Evolutionary conservation across 1,140 invertebrate genomes (phyloP).

Genomic region (Micrasema minimum): DNA sequence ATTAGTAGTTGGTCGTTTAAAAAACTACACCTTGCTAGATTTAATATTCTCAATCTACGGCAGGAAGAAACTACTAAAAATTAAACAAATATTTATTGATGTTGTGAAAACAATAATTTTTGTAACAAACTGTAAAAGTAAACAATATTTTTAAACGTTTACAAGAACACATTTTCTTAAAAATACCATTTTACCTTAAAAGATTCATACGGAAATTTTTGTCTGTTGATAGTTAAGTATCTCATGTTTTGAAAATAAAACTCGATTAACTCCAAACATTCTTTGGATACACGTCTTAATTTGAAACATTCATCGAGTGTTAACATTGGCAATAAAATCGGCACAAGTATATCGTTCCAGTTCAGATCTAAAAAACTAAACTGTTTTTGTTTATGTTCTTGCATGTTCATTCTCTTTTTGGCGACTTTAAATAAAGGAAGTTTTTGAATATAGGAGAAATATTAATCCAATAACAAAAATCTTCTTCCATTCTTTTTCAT

Average conservation of each 20-base stretch:
- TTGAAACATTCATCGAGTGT: conserved; percentile 67
- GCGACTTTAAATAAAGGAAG: no score
- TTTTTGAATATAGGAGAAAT: no score
- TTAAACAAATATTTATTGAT: background rate
- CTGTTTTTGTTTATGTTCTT: conserved; percentile 3
- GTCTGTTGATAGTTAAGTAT: conserved; percentile 61
- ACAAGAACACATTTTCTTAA: no score
- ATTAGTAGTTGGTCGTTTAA: conserved; percentile 64
- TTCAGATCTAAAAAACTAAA: conserved; percentile 65
- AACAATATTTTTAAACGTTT: no score
- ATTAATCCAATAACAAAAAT: no score
- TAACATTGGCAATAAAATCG: conserved; percentile 63
- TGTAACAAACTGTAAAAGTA: no score
- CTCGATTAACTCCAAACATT: conserved; percentile 61
- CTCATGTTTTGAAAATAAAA: conserved; percentile 63
- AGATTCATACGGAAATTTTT: conserved; percentile 58
- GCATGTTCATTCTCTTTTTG: background rate
- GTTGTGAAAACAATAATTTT: background rate
- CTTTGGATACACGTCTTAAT: conserved; percentile 67
- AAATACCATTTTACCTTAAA: conserved; percentile 56
- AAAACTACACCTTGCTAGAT: conserved; percentile 64
- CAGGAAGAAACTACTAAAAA: conserved; percentile 55
- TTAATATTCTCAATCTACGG: conserved; percentile 62
- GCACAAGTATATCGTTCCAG: conserved; percentile 70
- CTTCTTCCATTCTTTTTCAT: no score